Base-by-base conservation (phyloP, 2,888 invertebrate genomes). In the Zaprionus lineosus region DNA sequence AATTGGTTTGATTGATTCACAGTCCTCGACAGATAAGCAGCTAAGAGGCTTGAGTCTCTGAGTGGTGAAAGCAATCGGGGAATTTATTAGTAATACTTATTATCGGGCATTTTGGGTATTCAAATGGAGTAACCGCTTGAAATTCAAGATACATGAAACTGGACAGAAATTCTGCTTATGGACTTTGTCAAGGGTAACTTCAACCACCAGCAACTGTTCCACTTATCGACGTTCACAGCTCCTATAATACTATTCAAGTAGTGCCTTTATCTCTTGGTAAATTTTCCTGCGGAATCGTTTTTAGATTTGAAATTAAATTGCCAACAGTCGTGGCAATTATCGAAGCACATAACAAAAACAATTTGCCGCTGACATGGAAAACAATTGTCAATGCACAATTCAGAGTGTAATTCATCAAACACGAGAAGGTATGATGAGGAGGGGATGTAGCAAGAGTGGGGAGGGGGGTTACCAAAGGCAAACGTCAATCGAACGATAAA, bases 371-470 rank as follows among this genome's bases (percentile, higher is more conserved):
- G 70, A 78, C 71, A 71, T 57, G 46, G 69, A n/a, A n/a, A n/a
- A 53, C 81, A 75, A 65, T 84, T 61, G 74, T 61, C 74, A 60
- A 44, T 69, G 76, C 53, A 62, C 66, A 59, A 70, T 66, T 68
- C 50, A 44, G 51, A 39, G 59, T 64, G 77, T 67, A 82, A 77
- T 78, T 81, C 77, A 82, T 78, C 78, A 81, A 81, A 72, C 60
- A 29, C 34, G 41, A 3, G 57, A 57, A 33, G 41, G 21, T 14
- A 18, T 31, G 56, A 34, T 18, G 2, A 11, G 8, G 3, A n/a
- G 43, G 12, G 14, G 18, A 19, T 39, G 8, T 18, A 5, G n/a
- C n/a, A 7, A 2, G 14, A 19, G 12, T 2, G 14, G n/a, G 24
- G 9, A 15, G 1, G 11, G 36, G 44, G 12, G n/a, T 14, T 26